Evolutionary conservation across 64 coral and sea anemone genomes (phyloP).

Genomic region (Catalaphyllia jardinei): DNA sequence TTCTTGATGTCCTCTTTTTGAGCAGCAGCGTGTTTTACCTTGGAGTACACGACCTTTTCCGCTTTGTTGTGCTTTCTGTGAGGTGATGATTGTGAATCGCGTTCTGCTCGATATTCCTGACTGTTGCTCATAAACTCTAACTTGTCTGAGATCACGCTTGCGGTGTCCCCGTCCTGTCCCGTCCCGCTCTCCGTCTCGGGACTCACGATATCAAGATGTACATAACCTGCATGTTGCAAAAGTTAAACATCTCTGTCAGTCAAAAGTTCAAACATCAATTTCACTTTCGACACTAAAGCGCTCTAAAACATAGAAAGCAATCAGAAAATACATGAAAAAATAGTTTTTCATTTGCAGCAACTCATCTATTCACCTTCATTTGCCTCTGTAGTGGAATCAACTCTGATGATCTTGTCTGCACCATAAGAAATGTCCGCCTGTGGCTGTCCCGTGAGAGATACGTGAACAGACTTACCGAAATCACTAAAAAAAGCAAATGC

Average conservation of each 20-base stretch:
- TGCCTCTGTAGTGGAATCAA: slow-evolving; percentile 4
- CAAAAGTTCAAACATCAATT: too few relatives aligned
- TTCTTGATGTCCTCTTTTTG: not conserved
- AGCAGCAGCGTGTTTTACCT: not conserved
- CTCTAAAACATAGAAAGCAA: too few relatives aligned
- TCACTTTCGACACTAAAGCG: too few relatives aligned
- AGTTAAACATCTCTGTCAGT: not conserved
- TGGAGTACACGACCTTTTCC: not conserved
- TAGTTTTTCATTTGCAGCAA: not conserved
- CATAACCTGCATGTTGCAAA: slow-evolving; percentile 3
- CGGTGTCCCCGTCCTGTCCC: slow-evolving; percentile 6
- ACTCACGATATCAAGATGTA: slow-evolving; percentile 33
- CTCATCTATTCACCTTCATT: slow-evolving; percentile 1
- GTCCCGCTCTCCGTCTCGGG: not conserved
- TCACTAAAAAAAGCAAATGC: slow-evolving; percentile 3
- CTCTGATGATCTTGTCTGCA: slow-evolving; percentile 2
- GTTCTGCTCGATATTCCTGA: not conserved
- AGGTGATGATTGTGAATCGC: not conserved
- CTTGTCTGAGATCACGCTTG: not conserved
- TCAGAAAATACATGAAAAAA: too few relatives aligned
- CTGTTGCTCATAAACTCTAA: slow-evolving; percentile 26
- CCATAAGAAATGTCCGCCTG: not conserved
- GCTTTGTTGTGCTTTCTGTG: slow-evolving; percentile 7
- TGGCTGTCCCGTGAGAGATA: not conserved
- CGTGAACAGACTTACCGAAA: not conserved